Conservation (phyloP, 1,140 invertebrate genomes). For the Drosophila lini region DNA sequence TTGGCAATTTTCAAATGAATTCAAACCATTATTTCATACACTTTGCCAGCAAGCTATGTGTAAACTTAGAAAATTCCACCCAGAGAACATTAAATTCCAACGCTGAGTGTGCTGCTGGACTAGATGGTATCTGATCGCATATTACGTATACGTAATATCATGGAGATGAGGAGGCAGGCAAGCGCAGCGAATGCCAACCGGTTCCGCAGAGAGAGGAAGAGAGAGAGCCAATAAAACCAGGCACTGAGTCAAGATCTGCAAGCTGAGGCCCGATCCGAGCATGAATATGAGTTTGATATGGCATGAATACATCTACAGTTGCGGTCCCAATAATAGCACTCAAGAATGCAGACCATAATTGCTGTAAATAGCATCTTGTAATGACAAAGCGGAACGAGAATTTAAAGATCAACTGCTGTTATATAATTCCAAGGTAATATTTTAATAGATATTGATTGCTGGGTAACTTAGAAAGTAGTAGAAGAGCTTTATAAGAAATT, state of each 20-base stretch:
- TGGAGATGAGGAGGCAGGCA: slow-evolving; percentile 39
- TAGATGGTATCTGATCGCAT: slow-evolving; percentile 56
- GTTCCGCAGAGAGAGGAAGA: slow-evolving; percentile 12
- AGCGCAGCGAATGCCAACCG: slow-evolving; percentile 56
- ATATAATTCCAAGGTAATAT: not conserved
- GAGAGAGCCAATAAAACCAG: slow-evolving; percentile 39
- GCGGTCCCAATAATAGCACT: slow-evolving; percentile 16
- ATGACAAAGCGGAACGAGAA: not conserved
- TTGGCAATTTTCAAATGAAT: slow-evolving; percentile 27
- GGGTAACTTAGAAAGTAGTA: not conserved
- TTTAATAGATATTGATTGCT: not conserved
- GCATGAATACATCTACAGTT: slow-evolving; percentile 18
- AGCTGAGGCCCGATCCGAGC: slow-evolving; percentile 17
- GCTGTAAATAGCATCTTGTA: not conserved
- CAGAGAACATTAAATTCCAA: slow-evolving; percentile 15
- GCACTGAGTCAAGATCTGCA: slow-evolving; percentile 13
- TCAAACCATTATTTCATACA: slow-evolving; percentile 1
- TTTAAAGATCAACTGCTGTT: not conserved
- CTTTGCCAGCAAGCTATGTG: slow-evolving; percentile 31
- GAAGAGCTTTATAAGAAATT: too few species aligned
- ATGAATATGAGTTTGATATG: slow-evolving; percentile 36
- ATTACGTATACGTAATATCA: slow-evolving; percentile 46
- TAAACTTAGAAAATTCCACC: slow-evolving; percentile 32
- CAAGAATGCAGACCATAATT: slow-evolving; percentile 7
- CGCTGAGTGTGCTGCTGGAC: slow-evolving; percentile 17